Evolutionary conservation across 1,140 invertebrate genomes (phyloP).

Genomic region (Drosophila azteca): DNA sequence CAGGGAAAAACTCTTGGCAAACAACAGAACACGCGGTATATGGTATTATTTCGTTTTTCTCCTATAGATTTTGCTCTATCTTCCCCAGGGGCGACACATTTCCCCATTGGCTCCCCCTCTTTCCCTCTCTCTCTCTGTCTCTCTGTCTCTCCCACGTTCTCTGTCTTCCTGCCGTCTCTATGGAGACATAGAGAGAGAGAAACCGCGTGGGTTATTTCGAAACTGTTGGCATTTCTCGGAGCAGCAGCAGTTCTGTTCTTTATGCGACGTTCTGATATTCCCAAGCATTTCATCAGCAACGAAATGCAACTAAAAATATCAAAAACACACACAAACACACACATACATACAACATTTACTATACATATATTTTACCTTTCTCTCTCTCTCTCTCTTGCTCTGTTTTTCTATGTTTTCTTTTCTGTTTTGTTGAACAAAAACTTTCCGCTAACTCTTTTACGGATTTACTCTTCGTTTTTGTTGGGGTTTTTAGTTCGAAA

Average conservation of each 20-base stretch:
- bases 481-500: conserved; percentile 27
- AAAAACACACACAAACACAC: too few species aligned
- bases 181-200: conserved; percentile 15
- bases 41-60: conserved; percentile 2
- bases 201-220: conserved; percentile 71
- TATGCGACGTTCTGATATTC: conserved; percentile 64
- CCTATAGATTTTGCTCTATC: neutral
- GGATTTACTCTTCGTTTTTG: too few species aligned
- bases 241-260: conserved; percentile 26
- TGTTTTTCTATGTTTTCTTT: neutral
- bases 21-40: conserved; percentile 25
- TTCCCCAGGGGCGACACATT: neutral
- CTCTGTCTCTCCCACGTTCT: conserved; percentile 2
- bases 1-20: conserved; percentile 47
- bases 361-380: conserved; percentile 58
- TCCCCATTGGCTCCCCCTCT: conserved; percentile 4
- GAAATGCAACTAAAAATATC: conserved; percentile 72
- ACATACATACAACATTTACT: conserved; percentile 28
- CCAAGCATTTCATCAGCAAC: conserved; percentile 43
- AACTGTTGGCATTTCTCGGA: conserved; percentile 50
- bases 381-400: conserved; percentile 35
- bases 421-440: conserved; percentile 42
- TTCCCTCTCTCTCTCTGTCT: conserved; percentile 7
- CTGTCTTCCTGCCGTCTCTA: conserved; percentile 1
- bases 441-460: conserved; percentile 52